Base-by-base conservation (phyloP, 2,113 vertebrate genomes). In the Nesoenas mayeri region DNA sequence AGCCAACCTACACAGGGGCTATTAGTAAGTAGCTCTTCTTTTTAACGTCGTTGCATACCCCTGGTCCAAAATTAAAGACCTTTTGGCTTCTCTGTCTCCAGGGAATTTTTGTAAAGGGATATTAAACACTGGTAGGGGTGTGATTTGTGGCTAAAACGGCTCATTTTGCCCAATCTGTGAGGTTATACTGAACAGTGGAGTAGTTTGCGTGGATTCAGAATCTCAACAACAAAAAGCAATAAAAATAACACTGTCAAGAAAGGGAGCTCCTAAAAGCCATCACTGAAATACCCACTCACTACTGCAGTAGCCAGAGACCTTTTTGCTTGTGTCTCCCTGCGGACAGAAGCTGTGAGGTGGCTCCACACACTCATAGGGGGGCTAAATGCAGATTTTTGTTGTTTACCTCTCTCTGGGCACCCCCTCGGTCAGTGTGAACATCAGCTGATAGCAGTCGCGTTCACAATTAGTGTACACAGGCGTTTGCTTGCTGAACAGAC, bases 1-100 rank as follows among this genome's bases (percentile, higher is more conserved):
- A 99, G 98, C 99, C 99, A 82, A 99, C 99, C 7, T 99, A 99
- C 97, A 99, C 99, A 57, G 99, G 99, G 97, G 99, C 99, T 81
- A 99, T 99, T 95, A 99, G 99, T 99, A 98, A 99, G 99, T 99
- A 98, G 81, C 42, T 15, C 29, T 81, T 53, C 92, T 85, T 85
- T 80, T 57, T 73, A 44, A 79, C 50, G 22, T 80, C 66, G 50
- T 82, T 70, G 60, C n/a, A 8, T 88, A 77, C 50, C 56, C 82
- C 77, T 89, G 56, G 15, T 88, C 91, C 94, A 85, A 95, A 94
- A 92, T 96, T 85, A 91, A 89, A 77, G 75, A 32, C 89, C 10
- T 10, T 84, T 61, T 91, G 85, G 38, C 94, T 47, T 91, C 40
- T 84, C 78, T 61, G 48, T 90, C 53, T 71, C 61, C 5, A 2